Evolutionary conservation across 1,140 invertebrate species (phyloP), one percentile per base, ranked within the genome.

Genomic region (Microplitis demolitor): DNA sequence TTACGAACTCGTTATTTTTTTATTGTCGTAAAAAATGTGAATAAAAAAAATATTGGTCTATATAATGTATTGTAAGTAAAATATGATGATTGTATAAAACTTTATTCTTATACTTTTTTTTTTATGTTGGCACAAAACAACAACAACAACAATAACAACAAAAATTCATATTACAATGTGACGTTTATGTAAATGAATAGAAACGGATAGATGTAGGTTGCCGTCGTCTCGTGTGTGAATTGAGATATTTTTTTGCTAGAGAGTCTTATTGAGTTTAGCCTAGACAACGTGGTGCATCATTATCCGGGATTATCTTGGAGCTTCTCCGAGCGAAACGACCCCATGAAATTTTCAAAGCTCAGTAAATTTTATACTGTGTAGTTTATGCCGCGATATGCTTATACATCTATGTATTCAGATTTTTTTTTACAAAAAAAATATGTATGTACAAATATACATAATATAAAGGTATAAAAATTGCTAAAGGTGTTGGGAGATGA

Each of bases 271-370:
- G 37, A 13, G 58, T 70, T 66, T 53, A 56, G 33, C 37, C 35
- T 6, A 66, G 24, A 56, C 37, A 33, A 66, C 58, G 24, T 13
- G 14, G 63, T 37, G 16, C 53, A 54, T 71, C 61, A 64, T 64
- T 58, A 71, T 66, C 33, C 11, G 39, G 63, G 64, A 58, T 72
- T 72, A 72, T 60, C 31, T 33, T 54, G 34, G 13, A 33, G 35
- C 39, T 67, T 62, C 33, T 62, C 11, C 31, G 33, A n/a, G 37
- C 56, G 31, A 4, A 9, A 56, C 62, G 50, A 61, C 51, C 39
- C 54, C 50, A 37, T 66, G 53, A 66, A 66, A 62, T 68, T 73
- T 68, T 73, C 50, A 73, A 67, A 73, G 37, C n/a, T 33, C 5
- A 39, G 64, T 66, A 56, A 66, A 66, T 66, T 66, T 50, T 66